Conservation (phyloP, 2,797 vertebrate genomes). For the Acomys russatus region DNA sequence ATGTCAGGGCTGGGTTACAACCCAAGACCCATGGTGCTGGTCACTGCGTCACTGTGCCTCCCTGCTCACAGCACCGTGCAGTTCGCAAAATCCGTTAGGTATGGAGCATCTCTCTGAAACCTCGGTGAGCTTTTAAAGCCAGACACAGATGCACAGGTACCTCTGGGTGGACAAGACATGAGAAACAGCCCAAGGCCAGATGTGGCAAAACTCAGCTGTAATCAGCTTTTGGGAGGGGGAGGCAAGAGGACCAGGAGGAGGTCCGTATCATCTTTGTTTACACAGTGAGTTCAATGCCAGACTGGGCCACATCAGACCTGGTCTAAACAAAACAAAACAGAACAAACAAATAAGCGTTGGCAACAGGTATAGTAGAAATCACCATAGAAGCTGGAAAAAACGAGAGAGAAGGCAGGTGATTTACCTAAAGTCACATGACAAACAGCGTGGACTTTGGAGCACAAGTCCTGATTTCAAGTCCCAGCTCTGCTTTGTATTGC, state of each 20-base stretch:
- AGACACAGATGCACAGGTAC: neutral
- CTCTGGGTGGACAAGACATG: neutral
- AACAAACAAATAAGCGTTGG: neutral
- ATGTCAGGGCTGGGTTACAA: neutral
- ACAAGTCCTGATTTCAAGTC: neutral
- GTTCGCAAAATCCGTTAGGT: neutral
- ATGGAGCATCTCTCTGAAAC: neutral
- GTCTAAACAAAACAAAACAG: neutral
- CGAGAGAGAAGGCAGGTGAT: neutral
- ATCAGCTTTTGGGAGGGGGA: neutral
- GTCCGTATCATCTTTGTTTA: neutral
- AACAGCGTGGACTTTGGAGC: neutral
- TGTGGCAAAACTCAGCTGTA: no score
- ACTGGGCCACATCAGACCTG: neutral
- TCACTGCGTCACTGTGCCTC: neutral
- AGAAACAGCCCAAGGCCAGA: neutral
- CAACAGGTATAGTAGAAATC: neutral
- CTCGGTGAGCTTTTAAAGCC: neutral
- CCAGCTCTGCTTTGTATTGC: fast-evolving
- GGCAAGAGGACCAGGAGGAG: neutral
- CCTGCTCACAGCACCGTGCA: neutral
- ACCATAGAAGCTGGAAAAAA: neutral
- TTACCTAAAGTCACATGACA: neutral
- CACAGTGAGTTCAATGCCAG: neutral
- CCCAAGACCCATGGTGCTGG: neutral